These are phyloP conservation scores for Tetropium fuscum DNA, from an alignment of 2,888 invertebrate species.

Conservation along the genomic window DNA sequence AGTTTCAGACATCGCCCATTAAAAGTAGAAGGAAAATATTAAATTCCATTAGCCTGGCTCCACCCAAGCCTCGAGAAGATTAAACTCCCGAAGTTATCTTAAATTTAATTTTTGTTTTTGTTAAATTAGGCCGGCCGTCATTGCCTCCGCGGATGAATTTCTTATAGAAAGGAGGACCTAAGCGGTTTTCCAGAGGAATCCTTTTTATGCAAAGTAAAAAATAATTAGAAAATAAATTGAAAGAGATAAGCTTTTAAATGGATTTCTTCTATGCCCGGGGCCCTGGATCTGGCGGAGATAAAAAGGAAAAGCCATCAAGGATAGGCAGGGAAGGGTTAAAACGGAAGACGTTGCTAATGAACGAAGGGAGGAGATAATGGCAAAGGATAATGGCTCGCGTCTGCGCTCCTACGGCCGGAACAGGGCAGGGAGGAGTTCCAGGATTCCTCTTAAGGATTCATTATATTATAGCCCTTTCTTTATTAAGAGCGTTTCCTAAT, in stretches of 20 bases:
- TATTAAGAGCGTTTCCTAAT: slow-evolving; percentile 45
- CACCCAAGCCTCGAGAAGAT: not conserved
- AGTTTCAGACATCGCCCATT: too few relatives aligned
- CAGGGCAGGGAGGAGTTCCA: slow-evolving; percentile 54
- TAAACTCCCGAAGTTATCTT: not conserved
- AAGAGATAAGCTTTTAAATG: slow-evolving; percentile 31
- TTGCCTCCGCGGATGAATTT: slow-evolving; percentile 5
- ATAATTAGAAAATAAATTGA: slow-evolving; percentile 35
- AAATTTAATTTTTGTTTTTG: slow-evolving; percentile 13
- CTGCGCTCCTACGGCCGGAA: slow-evolving; percentile 54
- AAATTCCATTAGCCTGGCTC: too few relatives aligned
- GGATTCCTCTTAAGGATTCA: slow-evolving; percentile 52
- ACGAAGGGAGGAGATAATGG: slow-evolving; percentile 64
- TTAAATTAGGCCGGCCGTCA: not conserved
- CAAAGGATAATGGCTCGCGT: slow-evolving; percentile 63
- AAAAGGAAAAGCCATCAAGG: slow-evolving; percentile 8
- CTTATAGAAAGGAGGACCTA: not conserved
- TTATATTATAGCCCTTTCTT: slow-evolving; percentile 49
- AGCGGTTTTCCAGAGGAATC: slow-evolving; percentile 8
- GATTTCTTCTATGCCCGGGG: slow-evolving; percentile 11
- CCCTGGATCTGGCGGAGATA: slow-evolving; percentile 2
- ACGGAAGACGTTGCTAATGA: slow-evolving; percentile 61
- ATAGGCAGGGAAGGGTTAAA: slow-evolving; percentile 39
- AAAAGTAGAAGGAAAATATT: too few relatives aligned
- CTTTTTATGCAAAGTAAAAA: slow-evolving; percentile 31